Base-by-base conservation (phyloP, 2,888 invertebrate genomes). In the Aspidiotus destructor region DNA sequence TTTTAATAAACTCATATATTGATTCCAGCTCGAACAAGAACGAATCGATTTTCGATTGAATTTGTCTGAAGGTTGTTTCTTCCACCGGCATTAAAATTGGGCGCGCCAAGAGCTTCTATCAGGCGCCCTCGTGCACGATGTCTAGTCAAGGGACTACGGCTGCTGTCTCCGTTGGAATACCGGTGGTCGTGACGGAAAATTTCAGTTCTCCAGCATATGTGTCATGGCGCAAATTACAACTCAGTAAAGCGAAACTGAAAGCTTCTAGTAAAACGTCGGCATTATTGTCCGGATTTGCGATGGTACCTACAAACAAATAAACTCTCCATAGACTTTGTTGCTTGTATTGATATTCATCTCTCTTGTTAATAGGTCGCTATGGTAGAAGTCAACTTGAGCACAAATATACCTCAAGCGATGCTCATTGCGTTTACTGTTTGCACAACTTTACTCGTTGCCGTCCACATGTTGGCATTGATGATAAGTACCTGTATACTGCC, bases 401-500 rank as follows among this genome's bases (percentile, higher is more conserved):
- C 88, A 7, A 80, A 83, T 72, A 86, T 94, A 62, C 93, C 95
- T 0, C 79, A 83, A 10, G 85, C 83, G 62, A 87, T 96, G 82
- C 80, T 98, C 67, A 87, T 97, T 44, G 88, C 92, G 0, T 96
- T 97, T 78, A 94, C 94, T 41, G 85, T 96, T 0, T 93, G 94
- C 76, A 98, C 98, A 41, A 95, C 96, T 0, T 81, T 98, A 0
- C 82, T 99, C 41, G 97, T 98, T 5, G 94, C 97, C 0, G 96
- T 99, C 1, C 98, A 99, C 79, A 90, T 99, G 87, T 79, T 99
- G 72, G 98, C 98, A 0, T 81, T 99, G 41, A 98, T 99, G 98
- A 99, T 99, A 77, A 95, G 95, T 76, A 99, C 98, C 0, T 99
- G 98, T 78, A 97, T 99, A 73, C 81, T 99, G 72, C 98, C 98